Base-by-base conservation (phyloP, 2,888 invertebrate species). In the Tholera decimalis region DNA sequence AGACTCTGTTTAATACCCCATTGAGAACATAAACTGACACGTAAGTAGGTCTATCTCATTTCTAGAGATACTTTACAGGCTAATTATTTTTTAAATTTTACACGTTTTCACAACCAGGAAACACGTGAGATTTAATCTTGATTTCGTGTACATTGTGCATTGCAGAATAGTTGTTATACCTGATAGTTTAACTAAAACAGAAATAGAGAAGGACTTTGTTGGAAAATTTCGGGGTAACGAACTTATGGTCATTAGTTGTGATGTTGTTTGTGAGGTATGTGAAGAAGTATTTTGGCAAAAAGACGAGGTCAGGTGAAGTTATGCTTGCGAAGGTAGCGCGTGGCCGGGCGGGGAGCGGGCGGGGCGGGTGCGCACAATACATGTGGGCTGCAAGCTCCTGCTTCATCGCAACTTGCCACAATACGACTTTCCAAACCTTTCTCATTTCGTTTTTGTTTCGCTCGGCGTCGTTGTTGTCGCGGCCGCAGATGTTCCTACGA, bases 371-470 rank as follows among this genome's bases (percentile, higher is more conserved):
- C 28, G 37, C 71, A 87, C 83, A 86, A 86, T 88, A 73, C 82
- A 77, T 70, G 64, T 66, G 65, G 68, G 70, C 70, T 83, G 83
- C 83, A 83, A 66, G 75, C 76, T 84, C 80, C 63, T 86, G 88
- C 87, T 88, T 88, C 88, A 87, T 89, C 87, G 85, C 89, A 92
- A 93, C 88, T 92, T 91, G 84, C 89, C 86, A 92, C 94, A 94
- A 93, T 93, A 88, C 89, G 88, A 90, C 89, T 91, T 88, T 88
- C 90, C 90, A 87, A 93, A 92, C 93, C 94, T 94, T 92, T 94
- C 93, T 93, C 94, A 94, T 94, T 92, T 89, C 89, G 94, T 94
- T 94, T 94, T 94, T 94, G 94, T 94, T 92, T 92, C 87, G 86
- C 80, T 82, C 81, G 80, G 76, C 80, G 68, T 75, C 85, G 86